These are phyloP conservation scores for Rotaria sp. DNA, from an alignment of 2,888 invertebrate genomes.

Conservation along the genomic window DNA sequence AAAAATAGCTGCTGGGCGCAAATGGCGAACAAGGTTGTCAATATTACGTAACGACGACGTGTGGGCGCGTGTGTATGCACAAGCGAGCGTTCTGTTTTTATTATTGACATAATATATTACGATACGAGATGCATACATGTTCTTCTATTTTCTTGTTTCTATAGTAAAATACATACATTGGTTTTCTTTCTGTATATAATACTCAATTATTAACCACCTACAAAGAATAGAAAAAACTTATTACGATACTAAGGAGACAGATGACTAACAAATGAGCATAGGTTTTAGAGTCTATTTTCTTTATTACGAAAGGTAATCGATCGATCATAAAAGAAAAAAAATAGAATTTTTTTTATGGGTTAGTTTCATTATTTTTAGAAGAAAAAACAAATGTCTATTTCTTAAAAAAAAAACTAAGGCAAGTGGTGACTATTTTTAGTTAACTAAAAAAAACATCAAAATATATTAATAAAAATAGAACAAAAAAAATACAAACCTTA, in stretches of 20 bases:
- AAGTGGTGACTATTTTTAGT: background rate
- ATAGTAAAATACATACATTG: constrained; percentile 15
- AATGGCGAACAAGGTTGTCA: constrained; percentile 26
- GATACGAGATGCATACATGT: background rate
- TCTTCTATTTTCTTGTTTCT: constrained; percentile 20
- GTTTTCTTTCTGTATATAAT: background rate
- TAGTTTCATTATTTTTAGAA: background rate
- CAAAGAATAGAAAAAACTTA: background rate
- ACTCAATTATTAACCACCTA: background rate
- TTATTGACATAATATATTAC: constrained; percentile 14
- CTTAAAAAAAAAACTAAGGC: background rate
- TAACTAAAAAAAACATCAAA: background rate
- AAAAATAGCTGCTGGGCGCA: constrained; percentile 19
- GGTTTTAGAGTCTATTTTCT: background rate
- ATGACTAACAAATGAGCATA: no score
- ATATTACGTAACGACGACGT: constrained; percentile 19
- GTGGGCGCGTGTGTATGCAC: background rate
- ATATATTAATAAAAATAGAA: background rate
- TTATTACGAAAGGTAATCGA: background rate
- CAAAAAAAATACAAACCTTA: background rate
- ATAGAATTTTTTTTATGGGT: background rate
- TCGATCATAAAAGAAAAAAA: background rate
- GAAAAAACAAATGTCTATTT: background rate
- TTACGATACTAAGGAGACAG: background rate
- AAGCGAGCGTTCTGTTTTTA: constrained; percentile 4